Conservation (phyloP, 1,140 invertebrate species). For the Nebria ingens region DNA sequence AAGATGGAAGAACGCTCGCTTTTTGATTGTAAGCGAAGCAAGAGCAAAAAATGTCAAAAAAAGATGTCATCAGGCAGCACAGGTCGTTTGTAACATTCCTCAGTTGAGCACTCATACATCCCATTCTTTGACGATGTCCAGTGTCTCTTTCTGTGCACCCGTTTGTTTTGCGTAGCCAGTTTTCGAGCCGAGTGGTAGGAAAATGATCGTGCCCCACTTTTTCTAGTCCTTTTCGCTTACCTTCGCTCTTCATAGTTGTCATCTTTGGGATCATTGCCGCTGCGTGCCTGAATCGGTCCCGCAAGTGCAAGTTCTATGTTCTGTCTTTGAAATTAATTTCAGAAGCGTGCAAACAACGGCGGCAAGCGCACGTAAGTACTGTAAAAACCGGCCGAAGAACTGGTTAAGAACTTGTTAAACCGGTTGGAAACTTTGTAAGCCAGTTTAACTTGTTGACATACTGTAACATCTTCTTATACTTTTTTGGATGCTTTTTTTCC, state of each 20-base stretch:
- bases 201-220: background rate
- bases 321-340: background rate
- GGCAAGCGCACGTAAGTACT: background rate
- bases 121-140: background rate
- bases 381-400: background rate
- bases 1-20: background rate
- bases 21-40: background rate
- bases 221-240: background rate
- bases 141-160: background rate
- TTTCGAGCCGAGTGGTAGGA: background rate
- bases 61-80: background rate
- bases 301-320: background rate
- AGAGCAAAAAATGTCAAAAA: background rate
- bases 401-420: conserved; percentile 7
- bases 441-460: conserved; percentile 7
- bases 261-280: background rate
- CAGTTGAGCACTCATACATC: background rate
- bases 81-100: conserved; percentile 7
- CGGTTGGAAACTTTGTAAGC: conserved; percentile 5
- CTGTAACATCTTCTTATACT: background rate
- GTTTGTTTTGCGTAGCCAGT: background rate
- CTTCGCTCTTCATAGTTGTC: background rate
- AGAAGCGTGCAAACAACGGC: background rate
- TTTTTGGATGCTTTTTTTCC: background rate
- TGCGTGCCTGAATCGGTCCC: background rate